Evolutionary conservation across 2,888 invertebrate genomes (phyloP).

Genomic region (Melangyna quadrimaculata): DNA sequence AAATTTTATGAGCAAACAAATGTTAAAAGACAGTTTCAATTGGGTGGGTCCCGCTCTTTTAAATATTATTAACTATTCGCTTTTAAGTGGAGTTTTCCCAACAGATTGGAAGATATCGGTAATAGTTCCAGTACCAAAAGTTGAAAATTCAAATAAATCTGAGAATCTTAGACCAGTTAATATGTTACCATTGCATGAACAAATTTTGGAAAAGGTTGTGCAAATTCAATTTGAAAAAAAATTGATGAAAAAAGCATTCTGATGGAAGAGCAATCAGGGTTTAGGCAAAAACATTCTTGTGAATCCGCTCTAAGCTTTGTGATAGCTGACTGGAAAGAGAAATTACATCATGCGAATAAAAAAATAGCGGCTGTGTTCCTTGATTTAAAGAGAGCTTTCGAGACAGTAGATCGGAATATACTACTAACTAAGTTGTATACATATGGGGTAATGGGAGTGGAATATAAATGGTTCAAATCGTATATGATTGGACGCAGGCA

Average conservation of each 20-base stretch:
- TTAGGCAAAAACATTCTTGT: not conserved
- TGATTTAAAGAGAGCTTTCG: no score
- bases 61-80: not conserved
- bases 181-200: no score
- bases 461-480: no score
- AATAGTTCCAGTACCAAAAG: not conserved
- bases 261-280: not conserved
- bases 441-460: no score
- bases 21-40: no score
- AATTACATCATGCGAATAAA: constrained; percentile 1
- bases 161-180: not conserved
- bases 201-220: no score
- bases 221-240: not conserved
- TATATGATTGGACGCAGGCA: no score
- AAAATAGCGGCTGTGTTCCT: no score
- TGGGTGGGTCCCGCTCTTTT: no score
- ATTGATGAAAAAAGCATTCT: not conserved
- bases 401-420: no score
- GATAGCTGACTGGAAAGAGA: not conserved
- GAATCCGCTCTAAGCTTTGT: not conserved
- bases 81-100: not conserved
- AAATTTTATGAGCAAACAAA: no score
- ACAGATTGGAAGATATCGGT: not conserved
- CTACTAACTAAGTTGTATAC: no score
- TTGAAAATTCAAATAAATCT: not conserved